Conservation (phyloP, 1,140 invertebrate species). For the Drosophila elegans region DNA sequence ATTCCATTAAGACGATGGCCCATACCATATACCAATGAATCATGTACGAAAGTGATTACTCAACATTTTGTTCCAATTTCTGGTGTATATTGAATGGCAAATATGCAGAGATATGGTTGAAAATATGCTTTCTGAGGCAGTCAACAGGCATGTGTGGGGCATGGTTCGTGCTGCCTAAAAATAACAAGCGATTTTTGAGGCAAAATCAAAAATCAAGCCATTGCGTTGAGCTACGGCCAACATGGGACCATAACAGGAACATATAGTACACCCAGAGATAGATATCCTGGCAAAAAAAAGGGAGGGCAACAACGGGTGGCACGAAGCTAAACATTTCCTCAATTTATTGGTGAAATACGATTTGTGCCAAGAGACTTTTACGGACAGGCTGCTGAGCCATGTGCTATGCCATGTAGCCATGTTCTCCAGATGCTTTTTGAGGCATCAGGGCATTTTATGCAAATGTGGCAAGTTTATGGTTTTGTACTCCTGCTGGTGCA, state of each 20-base stretch:
- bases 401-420: conserved; percentile 16
- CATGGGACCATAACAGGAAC: conserved; percentile 24
- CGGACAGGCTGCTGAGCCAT: conserved; percentile 39
- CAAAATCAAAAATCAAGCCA: conserved; percentile 67
- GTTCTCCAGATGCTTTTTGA: conserved; percentile 53
- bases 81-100: conserved; percentile 16
- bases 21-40: not conserved
- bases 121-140: conserved; percentile 37
- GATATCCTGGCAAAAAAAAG: conserved; percentile 9
- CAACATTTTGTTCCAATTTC: conserved; percentile 30
- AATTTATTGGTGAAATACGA: conserved; percentile 79
- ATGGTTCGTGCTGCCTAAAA: conserved; percentile 17
- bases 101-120: conserved; percentile 29
- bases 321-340: conserved; percentile 66
- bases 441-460: conserved; percentile 76
- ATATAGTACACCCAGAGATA: conserved; percentile 8
- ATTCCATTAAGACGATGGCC: conserved; percentile 11
- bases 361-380: conserved; percentile 65
- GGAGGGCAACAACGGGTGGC: not conserved
- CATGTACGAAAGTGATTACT: conserved; percentile 37
- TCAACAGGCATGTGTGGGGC: conserved; percentile 34
- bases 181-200: conserved; percentile 51
- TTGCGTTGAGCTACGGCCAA: conserved; percentile 58
- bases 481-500: conserved; percentile 16
- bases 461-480: conserved; percentile 77